Evolutionary conservation across 2,113 vertebrate species (phyloP).

Genomic region (Lophochroa leadbeateri): DNA sequence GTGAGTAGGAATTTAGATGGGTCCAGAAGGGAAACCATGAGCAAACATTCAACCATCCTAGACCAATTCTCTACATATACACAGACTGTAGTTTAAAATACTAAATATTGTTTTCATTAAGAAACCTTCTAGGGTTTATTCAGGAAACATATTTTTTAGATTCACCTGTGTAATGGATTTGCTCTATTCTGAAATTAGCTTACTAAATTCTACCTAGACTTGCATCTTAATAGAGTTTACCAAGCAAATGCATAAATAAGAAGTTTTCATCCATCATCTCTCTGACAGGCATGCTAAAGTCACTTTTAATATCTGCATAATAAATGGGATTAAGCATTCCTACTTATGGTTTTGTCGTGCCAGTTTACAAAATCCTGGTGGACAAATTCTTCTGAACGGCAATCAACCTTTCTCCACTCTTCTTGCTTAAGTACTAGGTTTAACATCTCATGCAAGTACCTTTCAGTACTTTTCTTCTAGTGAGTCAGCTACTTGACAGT

Average conservation of each 20-base stretch:
- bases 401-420: background rate
- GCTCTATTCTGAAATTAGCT: conserved; percentile 22
- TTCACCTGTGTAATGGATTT: conserved; percentile 9
- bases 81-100: background rate
- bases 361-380: background rate
- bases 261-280: conserved; percentile 44
- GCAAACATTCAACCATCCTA: background rate
- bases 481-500: background rate
- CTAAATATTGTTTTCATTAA: background rate
- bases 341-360: background rate
- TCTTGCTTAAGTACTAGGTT: background rate
- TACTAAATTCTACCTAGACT: background rate
- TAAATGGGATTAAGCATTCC: conserved; percentile 41
- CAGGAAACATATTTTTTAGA: background rate
- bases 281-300: conserved; percentile 33
- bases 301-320: conserved; percentile 54
- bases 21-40: background rate
- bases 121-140: background rate
- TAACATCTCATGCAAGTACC: background rate
- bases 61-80: background rate
- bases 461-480: background rate
- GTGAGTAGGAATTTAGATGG: background rate
- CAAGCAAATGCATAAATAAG: conserved; percentile 33
- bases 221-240: conserved; percentile 38
- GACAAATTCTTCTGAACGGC: background rate